A percentile compares a stretch with the other conserved stretches of the same genome.
phyloP scores from a whole-genome alignment of 2,797 vertebrate genomes.

The Coilia nasus region DNA sequence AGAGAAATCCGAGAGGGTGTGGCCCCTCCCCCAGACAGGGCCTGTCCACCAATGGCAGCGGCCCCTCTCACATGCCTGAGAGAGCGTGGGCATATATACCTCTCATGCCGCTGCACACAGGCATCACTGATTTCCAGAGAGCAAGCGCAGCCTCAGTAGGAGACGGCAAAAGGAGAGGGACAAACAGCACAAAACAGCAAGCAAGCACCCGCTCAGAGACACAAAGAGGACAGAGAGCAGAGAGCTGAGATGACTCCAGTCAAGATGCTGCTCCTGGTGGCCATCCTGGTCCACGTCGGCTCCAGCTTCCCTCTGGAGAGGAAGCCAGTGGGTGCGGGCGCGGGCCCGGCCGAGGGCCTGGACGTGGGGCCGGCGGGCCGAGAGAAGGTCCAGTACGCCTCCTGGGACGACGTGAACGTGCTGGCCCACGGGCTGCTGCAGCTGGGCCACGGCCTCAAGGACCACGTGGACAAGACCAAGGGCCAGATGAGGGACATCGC shows the following conservation, averaged over 20 bases:
- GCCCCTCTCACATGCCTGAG: slow-evolving; percentile 51
- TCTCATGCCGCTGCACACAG: slow-evolving; percentile 41
- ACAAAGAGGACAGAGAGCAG: slow-evolving; percentile 17
- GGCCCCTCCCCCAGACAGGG: slow-evolving; percentile 56
- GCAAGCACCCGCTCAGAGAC: not conserved
- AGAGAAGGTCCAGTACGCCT: slow-evolving; percentile 80
- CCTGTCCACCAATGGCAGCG: slow-evolving; percentile 68
- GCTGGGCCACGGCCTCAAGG: slow-evolving; percentile 91
- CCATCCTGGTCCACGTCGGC: slow-evolving; percentile 58
- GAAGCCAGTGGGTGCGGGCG: slow-evolving; percentile 60
- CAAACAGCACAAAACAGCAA: not conserved
- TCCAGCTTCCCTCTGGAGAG: slow-evolving; percentile 71
- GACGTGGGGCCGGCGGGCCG: slow-evolving; percentile 60
- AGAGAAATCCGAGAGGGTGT: slow-evolving; percentile 73
- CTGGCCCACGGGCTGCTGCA: slow-evolving; percentile 93
- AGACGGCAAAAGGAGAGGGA: slow-evolving; percentile 1
- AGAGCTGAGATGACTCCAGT: slow-evolving; percentile 59
- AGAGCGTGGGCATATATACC: slow-evolving; percentile 69
- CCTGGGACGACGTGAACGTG: slow-evolving; percentile 93
- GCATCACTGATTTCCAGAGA: slow-evolving; percentile 7
- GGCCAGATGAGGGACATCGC: slow-evolving; percentile 84
- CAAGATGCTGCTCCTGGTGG: slow-evolving; percentile 67
- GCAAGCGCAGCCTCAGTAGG: not conserved
- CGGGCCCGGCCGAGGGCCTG: too few relatives aligned
- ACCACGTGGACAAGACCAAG: slow-evolving; percentile 91